Evolutionary conservation across 2,888 invertebrate genomes (phyloP), one percentile per base, ranked within the genome.

Genomic region (Netelia inedita): DNA sequence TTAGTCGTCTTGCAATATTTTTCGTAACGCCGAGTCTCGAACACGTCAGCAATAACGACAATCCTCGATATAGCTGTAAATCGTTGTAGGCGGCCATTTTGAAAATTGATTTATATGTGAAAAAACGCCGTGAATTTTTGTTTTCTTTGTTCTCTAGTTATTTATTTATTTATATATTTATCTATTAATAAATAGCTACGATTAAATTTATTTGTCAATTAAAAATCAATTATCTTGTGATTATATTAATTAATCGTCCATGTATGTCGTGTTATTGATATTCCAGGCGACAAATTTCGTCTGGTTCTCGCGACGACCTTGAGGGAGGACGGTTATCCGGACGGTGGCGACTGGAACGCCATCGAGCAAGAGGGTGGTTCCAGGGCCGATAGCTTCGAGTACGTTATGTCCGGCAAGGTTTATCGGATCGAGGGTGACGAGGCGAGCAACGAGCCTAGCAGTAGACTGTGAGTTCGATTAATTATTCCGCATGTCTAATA

Each of bases 371-470:
- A 97, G 90, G 97, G 98, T 69, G 92, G 93, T 14, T 98, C 98
- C 16, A 95, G 98, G 71, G 98, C 99, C 0, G 99, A 99, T 93
- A 98, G 98, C 91, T 99, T 99, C 92, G 99, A 99, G 94, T 99
- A 99, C 94, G 99, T 99, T 69, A 99, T 99, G 99, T 98, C 98
- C 88, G 99, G 99, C 19, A 98, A 98, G 94, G 97, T 99, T 88
- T 99, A 98, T 94, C 96, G 98, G 89, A 98, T 99, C 93, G 99
- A 99, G 94, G 99, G 99, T 21, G 99, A 99, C 90, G 99, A 99
- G 90, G 97, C 96, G 19, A 96, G 97, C 11, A 96, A 96, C 92
- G 98, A 98, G 92, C 96, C 97, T 0, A 97, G 97, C 9, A 97
- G 98, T 43, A 95, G 98, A 92, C 94, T 99, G 94, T 95, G 92